Evolutionary conservation across 2,888 invertebrate species (phyloP).

Genomic region (Mythimna pallens): DNA sequence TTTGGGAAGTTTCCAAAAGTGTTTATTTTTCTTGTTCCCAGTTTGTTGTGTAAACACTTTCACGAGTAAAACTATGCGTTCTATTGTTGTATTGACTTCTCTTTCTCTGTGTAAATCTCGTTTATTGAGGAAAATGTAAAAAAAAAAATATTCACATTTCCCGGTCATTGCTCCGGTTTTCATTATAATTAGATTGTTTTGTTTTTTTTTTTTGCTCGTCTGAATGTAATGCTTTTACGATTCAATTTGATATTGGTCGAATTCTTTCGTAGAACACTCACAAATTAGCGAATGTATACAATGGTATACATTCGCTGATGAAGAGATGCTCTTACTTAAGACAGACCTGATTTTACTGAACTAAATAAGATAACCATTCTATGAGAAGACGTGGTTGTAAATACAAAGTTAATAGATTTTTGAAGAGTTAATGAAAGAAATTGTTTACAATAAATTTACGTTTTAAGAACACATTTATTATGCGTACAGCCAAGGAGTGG

Average conservation of each 20-base stretch:
- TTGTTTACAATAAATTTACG: not conserved
- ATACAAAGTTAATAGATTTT: not conserved
- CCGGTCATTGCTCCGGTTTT: constrained; percentile 20
- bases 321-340: too few relatives aligned
- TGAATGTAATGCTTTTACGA: not conserved
- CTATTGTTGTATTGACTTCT: constrained; percentile 23
- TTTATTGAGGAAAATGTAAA: constrained; percentile 13
- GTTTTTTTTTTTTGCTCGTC: not conserved
- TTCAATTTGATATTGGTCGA: constrained; percentile 11
- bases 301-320: too few relatives aligned
- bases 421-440: too few relatives aligned
- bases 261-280: not conserved
- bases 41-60: constrained; percentile 57
- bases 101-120: constrained; percentile 16
- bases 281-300: not conserved
- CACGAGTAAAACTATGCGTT: constrained; percentile 10
- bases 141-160: not conserved
- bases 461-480: too few relatives aligned
- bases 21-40: not conserved
- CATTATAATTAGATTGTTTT: constrained; percentile 19
- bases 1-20: constrained; percentile 52
- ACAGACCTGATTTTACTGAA: not conserved
- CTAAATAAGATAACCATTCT: not conserved
- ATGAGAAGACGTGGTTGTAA: not conserved
- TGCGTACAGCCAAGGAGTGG: too few relatives aligned